Conservation (phyloP, 2,113 vertebrate genomes). For the Rafetus swinhoei region DNA sequence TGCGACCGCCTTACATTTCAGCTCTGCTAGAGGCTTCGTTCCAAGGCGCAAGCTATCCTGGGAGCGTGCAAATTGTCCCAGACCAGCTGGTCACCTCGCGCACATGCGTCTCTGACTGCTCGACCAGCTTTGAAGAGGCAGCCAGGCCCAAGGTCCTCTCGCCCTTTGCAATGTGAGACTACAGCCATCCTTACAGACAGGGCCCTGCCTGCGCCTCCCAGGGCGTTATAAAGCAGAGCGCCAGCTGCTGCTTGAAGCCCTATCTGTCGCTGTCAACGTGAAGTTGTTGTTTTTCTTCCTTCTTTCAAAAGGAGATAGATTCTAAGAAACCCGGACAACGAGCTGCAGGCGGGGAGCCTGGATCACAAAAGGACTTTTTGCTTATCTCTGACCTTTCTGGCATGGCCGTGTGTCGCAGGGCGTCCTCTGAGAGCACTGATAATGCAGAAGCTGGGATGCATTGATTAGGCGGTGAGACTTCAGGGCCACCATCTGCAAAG, state of each 20-base stretch:
- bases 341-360: conserved; percentile 6
- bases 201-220: background rate
- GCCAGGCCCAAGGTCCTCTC: background rate
- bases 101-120: background rate
- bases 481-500: background rate
- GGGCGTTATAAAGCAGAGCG: background rate
- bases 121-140: background rate
- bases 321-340: conserved; percentile 49
- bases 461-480: conserved; percentile 25
- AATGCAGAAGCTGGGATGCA: conserved; percentile 40
- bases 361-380: conserved; percentile 21
- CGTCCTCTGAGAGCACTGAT: conserved; percentile 22
- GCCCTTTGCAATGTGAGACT: background rate
- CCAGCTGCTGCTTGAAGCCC: background rate
- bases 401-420: background rate
- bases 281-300: conserved; percentile 28
- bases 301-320: conserved; percentile 18
- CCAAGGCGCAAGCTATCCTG: background rate
- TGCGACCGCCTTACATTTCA: too few species aligned
- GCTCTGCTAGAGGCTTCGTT: background rate
- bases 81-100: background rate
- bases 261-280: background rate
- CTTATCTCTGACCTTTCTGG: conserved; percentile 62
- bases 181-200: background rate
- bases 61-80: background rate